Evolutionary conservation across 2,113 vertebrate species (phyloP).

Genomic region (Coracopsis vasa): DNA sequence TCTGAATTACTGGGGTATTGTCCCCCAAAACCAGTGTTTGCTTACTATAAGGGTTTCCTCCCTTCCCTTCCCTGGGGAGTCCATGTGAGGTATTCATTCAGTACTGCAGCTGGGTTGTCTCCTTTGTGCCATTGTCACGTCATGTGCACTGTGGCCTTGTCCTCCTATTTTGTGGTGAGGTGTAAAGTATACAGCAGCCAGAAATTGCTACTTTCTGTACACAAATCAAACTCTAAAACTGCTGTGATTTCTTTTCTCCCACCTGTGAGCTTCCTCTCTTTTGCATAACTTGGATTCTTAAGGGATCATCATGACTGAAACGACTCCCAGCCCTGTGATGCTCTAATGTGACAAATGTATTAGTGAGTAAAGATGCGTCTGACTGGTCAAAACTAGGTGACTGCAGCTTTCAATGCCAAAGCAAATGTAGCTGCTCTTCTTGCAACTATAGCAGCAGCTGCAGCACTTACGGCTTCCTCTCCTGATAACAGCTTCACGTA

Average conservation of each 20-base stretch:
- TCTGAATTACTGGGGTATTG: not conserved
- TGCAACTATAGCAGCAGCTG: not conserved
- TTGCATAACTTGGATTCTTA: not conserved
- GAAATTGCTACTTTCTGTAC: not conserved
- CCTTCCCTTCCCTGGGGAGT: not conserved
- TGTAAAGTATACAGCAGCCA: slow-evolving; percentile 4
- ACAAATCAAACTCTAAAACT: not conserved
- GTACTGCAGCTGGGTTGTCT: not conserved
- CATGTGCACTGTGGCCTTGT: not conserved
- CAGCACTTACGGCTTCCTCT: not conserved
- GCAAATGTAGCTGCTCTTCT: not conserved
- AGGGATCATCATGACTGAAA: not conserved
- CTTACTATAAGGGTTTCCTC: slow-evolving; percentile 4
- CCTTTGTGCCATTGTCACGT: rapidly evolving
- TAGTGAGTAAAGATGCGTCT: not conserved
- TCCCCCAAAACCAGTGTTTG: not conserved
- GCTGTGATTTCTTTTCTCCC: not conserved
- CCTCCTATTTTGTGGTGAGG: not conserved
- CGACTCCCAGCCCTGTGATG: not conserved
- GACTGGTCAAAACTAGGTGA: not conserved
- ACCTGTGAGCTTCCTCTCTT: not conserved
- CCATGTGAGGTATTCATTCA: not conserved
- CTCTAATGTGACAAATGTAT: not conserved
- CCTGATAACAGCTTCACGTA: not conserved
- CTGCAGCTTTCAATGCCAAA: not conserved